Percentiles rank a stretch among this genome's conserved stretches.
phyloP scores from a whole-genome alignment of 1,140 invertebrate genomes.

The Reticulitermes speratus region DNA sequence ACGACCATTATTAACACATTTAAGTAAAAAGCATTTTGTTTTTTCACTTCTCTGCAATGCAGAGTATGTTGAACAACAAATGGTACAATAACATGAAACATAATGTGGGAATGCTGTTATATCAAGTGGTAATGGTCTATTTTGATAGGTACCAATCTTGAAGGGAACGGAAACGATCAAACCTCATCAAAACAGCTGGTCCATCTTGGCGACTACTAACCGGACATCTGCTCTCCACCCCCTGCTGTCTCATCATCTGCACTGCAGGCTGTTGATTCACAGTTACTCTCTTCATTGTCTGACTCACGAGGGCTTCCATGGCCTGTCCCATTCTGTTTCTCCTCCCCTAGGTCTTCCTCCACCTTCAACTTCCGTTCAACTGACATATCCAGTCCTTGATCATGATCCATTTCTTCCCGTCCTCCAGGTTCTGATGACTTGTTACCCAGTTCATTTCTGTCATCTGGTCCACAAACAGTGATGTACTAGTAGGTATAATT shows the following conservation, averaged over 20 bases:
- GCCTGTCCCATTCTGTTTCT: neutral
- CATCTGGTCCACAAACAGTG: neutral
- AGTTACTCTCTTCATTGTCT: conserved; percentile 22
- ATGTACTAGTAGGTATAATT: too few species aligned
- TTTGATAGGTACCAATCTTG: too few species aligned
- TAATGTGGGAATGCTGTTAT: too few species aligned
- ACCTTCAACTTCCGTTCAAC: neutral
- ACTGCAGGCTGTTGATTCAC: neutral
- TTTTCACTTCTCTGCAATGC: too few species aligned
- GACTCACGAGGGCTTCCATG: neutral
- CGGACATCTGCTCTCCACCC: neutral
- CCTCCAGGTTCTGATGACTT: neutral
- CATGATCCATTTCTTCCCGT: neutral
- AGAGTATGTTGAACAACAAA: too few species aligned
- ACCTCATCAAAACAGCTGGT: too few species aligned
- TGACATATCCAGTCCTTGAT: conserved; percentile 24
- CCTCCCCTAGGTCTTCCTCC: neutral
- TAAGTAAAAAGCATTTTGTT: too few species aligned
- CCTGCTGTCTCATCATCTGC: neutral
- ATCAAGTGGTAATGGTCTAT: too few species aligned
- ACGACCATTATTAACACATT: too few species aligned
- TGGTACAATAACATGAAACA: too few species aligned
- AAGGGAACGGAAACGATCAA: too few species aligned
- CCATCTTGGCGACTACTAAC: neutral
- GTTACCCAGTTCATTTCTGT: neutral